Evolutionary conservation across 2,888 invertebrate genomes (phyloP).

Genomic region (Leucania comma): DNA sequence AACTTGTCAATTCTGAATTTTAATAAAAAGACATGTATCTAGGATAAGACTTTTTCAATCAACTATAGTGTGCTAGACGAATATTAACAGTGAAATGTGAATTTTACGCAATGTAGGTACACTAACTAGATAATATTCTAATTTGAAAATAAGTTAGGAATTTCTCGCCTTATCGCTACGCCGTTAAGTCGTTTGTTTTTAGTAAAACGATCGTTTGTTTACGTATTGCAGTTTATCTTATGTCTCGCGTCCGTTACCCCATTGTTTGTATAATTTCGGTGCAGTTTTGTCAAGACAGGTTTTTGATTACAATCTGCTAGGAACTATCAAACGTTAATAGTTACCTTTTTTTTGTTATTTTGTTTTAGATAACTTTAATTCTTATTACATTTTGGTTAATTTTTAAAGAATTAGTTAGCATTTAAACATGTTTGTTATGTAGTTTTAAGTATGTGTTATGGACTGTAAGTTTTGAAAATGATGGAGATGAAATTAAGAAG

Average conservation of each 20-base stretch:
- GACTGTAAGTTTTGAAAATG: conserved; percentile 54
- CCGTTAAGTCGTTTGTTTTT: conserved; percentile 74
- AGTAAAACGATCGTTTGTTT: conserved; percentile 73
- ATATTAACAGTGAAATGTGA: conserved; percentile 85
- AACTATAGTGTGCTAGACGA: conserved; percentile 74
- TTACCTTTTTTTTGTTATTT: conserved; percentile 16
- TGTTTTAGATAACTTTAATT: conserved; percentile 1
- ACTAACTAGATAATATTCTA: conserved; percentile 64
- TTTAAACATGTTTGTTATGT: conserved; percentile 43
- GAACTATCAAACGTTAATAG: conserved; percentile 33
- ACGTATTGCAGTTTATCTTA: conserved; percentile 63
- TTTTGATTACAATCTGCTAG: conserved; percentile 56
- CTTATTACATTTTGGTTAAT: not conserved
- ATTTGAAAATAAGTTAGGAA: conserved; percentile 74
- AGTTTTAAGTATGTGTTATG: conserved; percentile 59
- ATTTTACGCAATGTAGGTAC: conserved; percentile 87
- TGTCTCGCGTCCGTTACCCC: conserved; percentile 50
- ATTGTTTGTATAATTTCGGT: conserved; percentile 55
- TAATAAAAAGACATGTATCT: conserved; percentile 81
- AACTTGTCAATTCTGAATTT: conserved; percentile 84
- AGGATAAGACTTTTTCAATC: conserved; percentile 74
- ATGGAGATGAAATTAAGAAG: conserved; percentile 26
- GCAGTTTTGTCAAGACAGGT: conserved; percentile 79
- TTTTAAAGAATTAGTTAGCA: not conserved
- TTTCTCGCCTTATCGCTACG: conserved; percentile 70